Evolutionary conservation across 2,888 invertebrate species (phyloP), one percentile per base, ranked within the genome.

Genomic region (Agonum fuliginosum): DNA sequence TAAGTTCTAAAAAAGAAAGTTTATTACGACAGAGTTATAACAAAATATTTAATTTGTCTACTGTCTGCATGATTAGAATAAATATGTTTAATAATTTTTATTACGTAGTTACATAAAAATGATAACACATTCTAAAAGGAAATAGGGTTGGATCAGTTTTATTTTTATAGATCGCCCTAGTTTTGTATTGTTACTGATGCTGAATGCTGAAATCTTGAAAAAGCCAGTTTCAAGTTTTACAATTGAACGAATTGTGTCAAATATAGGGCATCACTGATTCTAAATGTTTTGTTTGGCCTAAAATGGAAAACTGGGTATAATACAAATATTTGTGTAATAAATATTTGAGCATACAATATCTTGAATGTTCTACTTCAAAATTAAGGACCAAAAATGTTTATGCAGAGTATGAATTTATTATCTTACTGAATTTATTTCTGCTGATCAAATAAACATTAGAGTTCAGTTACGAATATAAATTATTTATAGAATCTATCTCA

Each of bases 211-310:
- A 46, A 46, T 20, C 17, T 17, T 12, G 17, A 46, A 46, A 10
- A 17, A 17, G 8, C 14, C 12, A 8, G 30, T 30, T 30, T 30
- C 8, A 43, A 34, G 14, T 46, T 46, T 17, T 37, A 37, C 37
- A 54, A 48, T 54, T 27, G 30, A 30, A 12, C 20, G 27, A 62
- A 62, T 17, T 62, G 58, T 62, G 58, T 62, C 58, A 62, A 12
- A 62, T 62, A 62, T 62, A 17, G 58, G 30, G 58, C 58, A 62
- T 27, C 8, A 17, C 54, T 54, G 5, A n/a, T n/a, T n/a, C n/a
- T 30, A 19, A 46, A 27, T 62, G 30, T 62, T 54, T 62, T 14
- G 12, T 62, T 27, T 30, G 58, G 8, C 58, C 58, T 30, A 62
- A 62, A 62, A 62, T 12, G 27, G 17, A 27, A 62, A 30, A 4